These are phyloP conservation scores for Bungarus multicinctus DNA, from an alignment of 2,113 vertebrate species.

Conservation along the genomic window DNA sequence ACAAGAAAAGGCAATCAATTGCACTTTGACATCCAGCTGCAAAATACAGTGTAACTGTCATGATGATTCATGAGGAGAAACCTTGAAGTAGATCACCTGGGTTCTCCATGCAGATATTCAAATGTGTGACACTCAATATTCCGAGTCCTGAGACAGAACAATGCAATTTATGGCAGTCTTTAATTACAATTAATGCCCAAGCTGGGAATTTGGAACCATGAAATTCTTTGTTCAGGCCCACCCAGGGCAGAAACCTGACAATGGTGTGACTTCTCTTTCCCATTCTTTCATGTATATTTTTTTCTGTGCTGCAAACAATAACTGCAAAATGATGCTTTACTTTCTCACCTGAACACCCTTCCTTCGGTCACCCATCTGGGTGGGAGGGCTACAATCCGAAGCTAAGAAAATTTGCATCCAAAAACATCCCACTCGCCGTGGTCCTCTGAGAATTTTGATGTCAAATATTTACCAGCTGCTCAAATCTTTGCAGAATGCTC, in stretches of 20 bases:
- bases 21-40: background rate
- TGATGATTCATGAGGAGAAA: background rate
- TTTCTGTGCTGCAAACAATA: background rate
- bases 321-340: background rate
- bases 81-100: background rate
- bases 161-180: slow-evolving; percentile 18
- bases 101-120: background rate
- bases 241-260: background rate
- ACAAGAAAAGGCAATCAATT: background rate
- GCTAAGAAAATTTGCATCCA: background rate
- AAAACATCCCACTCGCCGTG: background rate
- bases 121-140: background rate
- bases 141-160: background rate
- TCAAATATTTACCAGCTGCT: background rate
- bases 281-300: background rate
- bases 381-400: background rate
- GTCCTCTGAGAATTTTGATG: background rate
- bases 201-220: background rate
- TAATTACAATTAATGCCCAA: background rate
- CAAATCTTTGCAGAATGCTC: background rate
- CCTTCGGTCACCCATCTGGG: background rate
- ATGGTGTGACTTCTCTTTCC: background rate
- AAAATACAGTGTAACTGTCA: background rate
- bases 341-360: background rate
- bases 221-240: background rate